Conservation (phyloP, 2,113 vertebrate genomes). For the Nannospalax galili region DNA sequence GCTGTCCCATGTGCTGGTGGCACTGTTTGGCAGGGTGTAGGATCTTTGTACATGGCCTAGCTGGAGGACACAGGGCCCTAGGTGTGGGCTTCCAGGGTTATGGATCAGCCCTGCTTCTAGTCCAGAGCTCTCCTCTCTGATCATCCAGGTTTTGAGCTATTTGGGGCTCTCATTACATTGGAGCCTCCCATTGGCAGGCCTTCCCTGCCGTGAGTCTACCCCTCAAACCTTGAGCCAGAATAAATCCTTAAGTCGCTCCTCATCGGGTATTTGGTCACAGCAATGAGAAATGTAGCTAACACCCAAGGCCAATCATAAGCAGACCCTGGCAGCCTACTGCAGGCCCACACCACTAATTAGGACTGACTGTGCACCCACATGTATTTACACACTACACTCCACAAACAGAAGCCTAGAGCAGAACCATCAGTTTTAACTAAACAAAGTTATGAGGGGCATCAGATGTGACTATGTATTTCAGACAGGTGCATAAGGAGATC, state of each 20-base stretch:
- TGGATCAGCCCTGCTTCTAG: background rate
- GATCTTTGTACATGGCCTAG: background rate
- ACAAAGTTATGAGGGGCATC: background rate
- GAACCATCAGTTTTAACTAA: background rate
- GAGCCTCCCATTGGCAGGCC: background rate
- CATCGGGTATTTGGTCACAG: background rate
- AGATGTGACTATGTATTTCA: background rate
- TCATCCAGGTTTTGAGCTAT: background rate
- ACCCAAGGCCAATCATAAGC: background rate
- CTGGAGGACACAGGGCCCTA: background rate
- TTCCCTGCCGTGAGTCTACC: background rate
- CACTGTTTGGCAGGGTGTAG: too few species aligned
- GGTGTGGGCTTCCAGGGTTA: too few species aligned
- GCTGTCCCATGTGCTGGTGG: background rate
- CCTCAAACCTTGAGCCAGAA: background rate
- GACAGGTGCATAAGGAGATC: background rate
- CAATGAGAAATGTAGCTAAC: background rate
- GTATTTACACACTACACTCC: background rate
- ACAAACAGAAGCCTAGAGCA: background rate
- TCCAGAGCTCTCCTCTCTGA: background rate
- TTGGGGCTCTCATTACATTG: background rate
- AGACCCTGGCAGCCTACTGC: background rate
- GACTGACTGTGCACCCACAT: background rate
- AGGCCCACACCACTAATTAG: background rate
- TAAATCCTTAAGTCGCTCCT: background rate